A percentile compares a stretch with the other conserved stretches of the same genome.
These are phyloP conservation scores for Porites lutea DNA, from an alignment of 64 coral and sea anemone genomes.

Conservation along the genomic window DNA sequence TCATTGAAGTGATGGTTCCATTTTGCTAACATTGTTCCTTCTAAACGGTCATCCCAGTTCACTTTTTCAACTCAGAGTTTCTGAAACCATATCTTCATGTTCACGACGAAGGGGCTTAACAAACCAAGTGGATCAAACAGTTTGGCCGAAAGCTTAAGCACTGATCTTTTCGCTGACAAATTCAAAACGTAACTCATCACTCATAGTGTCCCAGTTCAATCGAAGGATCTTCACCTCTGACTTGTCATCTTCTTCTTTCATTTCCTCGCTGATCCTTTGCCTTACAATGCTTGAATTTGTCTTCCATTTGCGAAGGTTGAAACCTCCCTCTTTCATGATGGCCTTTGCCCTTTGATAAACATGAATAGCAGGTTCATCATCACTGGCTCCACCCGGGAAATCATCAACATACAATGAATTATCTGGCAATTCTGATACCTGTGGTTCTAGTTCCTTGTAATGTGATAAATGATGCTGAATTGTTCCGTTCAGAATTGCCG, in stretches of 20 bases:
- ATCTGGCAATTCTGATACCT: slow-evolving; percentile 24
- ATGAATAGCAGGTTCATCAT: slow-evolving; percentile 34
- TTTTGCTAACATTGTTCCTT: not conserved
- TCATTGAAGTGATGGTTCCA: too few species aligned
- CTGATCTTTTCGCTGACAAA: slow-evolving; percentile 21
- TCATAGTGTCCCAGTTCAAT: slow-evolving; percentile 7
- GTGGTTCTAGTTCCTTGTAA: slow-evolving; percentile 25
- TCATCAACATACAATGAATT: slow-evolving; percentile 70
- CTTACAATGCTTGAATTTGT: too few species aligned
- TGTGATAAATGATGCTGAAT: slow-evolving; percentile 50
- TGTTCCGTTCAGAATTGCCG: slow-evolving; percentile 25
- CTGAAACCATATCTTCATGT: slow-evolving; percentile 35
- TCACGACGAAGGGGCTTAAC: slow-evolving; percentile 12
- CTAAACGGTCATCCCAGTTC: slow-evolving; percentile 23
- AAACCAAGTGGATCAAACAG: not conserved
- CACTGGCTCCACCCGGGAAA: slow-evolving; percentile 24
- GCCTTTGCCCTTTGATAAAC: slow-evolving; percentile 48
- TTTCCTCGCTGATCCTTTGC: not conserved
- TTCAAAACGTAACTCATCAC: not conserved
- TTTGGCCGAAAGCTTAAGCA: not conserved
- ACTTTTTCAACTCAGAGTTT: not conserved
- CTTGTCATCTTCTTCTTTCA: not conserved
- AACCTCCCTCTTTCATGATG: slow-evolving; percentile 19
- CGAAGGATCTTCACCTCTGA: not conserved
- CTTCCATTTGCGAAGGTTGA: too few species aligned